Conservation (phyloP, 2,113 vertebrate species). For the Terrapene triunguis region DNA sequence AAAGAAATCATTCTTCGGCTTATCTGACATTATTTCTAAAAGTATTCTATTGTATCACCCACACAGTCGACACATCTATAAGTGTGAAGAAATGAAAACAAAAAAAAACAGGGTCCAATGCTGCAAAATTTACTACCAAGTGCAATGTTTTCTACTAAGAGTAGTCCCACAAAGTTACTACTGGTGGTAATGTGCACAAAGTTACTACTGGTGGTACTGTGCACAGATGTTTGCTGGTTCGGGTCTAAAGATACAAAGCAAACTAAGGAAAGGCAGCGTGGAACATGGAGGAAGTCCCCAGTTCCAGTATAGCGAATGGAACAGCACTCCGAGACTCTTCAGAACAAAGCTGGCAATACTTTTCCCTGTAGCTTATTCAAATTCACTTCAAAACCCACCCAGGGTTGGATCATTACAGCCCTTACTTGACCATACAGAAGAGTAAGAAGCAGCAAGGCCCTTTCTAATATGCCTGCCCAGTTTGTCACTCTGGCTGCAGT, state of each 20-base stretch:
- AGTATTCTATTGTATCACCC: conserved; percentile 40
- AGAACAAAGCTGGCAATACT: not conserved
- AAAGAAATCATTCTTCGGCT: conserved; percentile 32
- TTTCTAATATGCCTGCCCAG: not conserved
- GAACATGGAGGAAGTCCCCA: not conserved
- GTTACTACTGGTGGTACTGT: not conserved
- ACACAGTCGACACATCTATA: conserved; percentile 40
- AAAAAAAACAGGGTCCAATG: not conserved
- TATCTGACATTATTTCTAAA: conserved; percentile 53
- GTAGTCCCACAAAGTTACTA: not conserved
- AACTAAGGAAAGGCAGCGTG: rapidly evolving
- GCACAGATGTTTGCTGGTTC: not conserved
- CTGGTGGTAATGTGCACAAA: not conserved
- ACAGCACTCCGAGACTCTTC: not conserved
- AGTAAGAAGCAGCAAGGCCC: not conserved
- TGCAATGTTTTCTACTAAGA: not conserved
- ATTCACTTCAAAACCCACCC: not conserved
- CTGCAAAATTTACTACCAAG: not conserved
- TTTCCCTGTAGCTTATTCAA: not conserved
- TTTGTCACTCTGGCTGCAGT: not conserved
- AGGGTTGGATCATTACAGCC: not conserved
- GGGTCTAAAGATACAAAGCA: not conserved
- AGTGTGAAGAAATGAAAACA: conserved; percentile 18
- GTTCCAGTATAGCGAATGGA: not conserved
- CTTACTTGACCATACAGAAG: not conserved